Percentiles rank a stretch among this genome's conserved stretches.
phyloP scores from a whole-genome alignment of 2,113 vertebrate genomes.

The Stigmatopora nigra region DNA sequence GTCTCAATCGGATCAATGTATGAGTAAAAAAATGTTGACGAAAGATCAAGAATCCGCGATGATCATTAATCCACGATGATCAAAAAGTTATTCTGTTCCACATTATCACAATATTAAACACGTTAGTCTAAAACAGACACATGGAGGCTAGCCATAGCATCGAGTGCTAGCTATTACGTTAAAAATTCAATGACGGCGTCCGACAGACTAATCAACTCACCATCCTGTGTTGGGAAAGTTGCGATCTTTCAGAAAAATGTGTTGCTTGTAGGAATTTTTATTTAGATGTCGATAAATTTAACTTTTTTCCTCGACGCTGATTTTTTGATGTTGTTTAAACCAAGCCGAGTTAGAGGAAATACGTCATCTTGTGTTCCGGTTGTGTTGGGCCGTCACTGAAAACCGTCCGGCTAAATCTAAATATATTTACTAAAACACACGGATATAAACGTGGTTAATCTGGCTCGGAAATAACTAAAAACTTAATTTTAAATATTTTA shows the following conservation, averaged over 20 bases:
- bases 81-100: too few species aligned
- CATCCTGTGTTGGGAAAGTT: slow-evolving; percentile 53
- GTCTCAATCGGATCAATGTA: not conserved
- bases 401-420: not conserved
- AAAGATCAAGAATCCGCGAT: too few species aligned
- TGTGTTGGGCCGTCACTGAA: slow-evolving; percentile 12
- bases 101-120: not conserved
- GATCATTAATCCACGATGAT: too few species aligned
- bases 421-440: too few species aligned
- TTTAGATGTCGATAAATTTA: not conserved
- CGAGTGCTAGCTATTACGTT: slow-evolving; percentile 17
- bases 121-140: slow-evolving; percentile 16
- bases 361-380: slow-evolving; percentile 8
- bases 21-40: not conserved
- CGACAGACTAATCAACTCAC: slow-evolving; percentile 36
- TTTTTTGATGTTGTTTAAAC: slow-evolving; percentile 56
- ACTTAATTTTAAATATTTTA: not conserved
- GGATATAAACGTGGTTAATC: not conserved
- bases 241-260: not conserved
- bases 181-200: not conserved
- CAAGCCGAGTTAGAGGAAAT: slow-evolving; percentile 60
- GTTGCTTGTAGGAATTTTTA: not conserved
- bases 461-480: not conserved
- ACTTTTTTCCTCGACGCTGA: slow-evolving; percentile 35
- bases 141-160: slow-evolving; percentile 50